Base-by-base conservation (phyloP, 2,113 vertebrate genomes). In the Lucifuga dentata region DNA sequence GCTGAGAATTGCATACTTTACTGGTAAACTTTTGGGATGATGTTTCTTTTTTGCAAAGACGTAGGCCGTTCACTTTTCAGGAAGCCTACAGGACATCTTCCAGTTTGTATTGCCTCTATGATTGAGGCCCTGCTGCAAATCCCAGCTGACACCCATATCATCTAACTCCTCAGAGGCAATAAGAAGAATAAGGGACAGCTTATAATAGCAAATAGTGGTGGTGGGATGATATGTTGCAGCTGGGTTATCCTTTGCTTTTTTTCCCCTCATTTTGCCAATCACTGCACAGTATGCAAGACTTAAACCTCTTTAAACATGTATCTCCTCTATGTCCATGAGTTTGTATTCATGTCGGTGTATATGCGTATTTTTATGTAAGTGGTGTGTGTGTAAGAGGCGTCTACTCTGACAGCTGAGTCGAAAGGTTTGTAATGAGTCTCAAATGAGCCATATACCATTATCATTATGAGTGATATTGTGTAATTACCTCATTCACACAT, bases 401-500 rank as follows among this genome's bases (percentile, higher is more conserved):
- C 35, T 8, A 1, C 13, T 65, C 29, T 17, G 11, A 46, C 41
- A 57, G 36, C 64, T 57, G 72, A 79, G 41, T 3, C 5, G 26
- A 71, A 38, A n/a, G 26, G 44, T 73, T 73, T 51, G 59, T 65
- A 80, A 73, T 52, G 60, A 41, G 60, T 17, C 19, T 61, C 43
- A 73, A 80, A 75, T 62, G 55, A 83, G 79, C 39, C 61, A 49
- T 65, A 32, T 2, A 33, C 52, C 57, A 67, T 77, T 77, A 80
- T 78, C 65, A 70, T 39, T 3, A 16, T 38, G 52, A 78, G 48
- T 20, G 70, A 80, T 72, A 44, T 50, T 11, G 67, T 51, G 66
- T 72, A 77, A 86, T 86, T 80, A 88, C 86, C 69, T 89, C 76
- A 91, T 83, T 85, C 80, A 83, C 88, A 87, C 84, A 88, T 88